Percentiles rank a stretch among this genome's conserved stretches.
These are phyloP conservation scores for Gallirallus australis DNA, from an alignment of 2,797 vertebrate species.

Conservation along the genomic window DNA sequence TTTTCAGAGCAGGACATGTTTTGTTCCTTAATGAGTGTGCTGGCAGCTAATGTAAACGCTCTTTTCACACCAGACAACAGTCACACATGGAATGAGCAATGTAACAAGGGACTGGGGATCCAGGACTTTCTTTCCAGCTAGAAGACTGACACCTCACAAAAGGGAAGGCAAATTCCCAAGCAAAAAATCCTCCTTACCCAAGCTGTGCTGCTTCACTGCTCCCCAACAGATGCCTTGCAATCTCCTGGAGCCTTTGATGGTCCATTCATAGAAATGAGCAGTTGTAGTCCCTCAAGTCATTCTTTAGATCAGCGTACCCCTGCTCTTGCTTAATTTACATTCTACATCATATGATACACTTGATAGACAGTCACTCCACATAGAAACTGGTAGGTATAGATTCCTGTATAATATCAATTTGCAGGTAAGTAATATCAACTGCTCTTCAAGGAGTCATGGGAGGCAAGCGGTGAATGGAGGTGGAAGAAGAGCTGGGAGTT, in stretches of 20 bases:
- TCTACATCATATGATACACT: background rate
- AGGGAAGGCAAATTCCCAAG: background rate
- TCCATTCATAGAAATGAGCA: background rate
- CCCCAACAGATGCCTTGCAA: background rate
- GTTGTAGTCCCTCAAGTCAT: background rate
- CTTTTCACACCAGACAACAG: background rate
- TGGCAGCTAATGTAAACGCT: background rate
- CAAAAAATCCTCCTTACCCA: background rate
- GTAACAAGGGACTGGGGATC: background rate
- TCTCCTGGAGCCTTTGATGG: background rate
- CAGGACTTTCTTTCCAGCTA: background rate
- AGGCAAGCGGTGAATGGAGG: rapidly evolving
- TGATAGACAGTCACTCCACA: background rate
- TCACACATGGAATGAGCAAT: background rate
- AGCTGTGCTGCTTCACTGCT: background rate
- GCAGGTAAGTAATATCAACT: background rate
- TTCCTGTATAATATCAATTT: background rate
- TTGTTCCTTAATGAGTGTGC: background rate
- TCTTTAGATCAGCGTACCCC: background rate
- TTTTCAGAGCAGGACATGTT: background rate
- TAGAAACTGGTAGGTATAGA: background rate
- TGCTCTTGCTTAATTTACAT: background rate
- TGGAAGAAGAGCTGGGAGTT: background rate
- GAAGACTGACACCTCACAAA: background rate
- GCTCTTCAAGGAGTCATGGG: background rate